These are phyloP conservation scores for Crocallis elinguaria DNA, from an alignment of 2,888 invertebrate genomes.

Conservation along the genomic window DNA sequence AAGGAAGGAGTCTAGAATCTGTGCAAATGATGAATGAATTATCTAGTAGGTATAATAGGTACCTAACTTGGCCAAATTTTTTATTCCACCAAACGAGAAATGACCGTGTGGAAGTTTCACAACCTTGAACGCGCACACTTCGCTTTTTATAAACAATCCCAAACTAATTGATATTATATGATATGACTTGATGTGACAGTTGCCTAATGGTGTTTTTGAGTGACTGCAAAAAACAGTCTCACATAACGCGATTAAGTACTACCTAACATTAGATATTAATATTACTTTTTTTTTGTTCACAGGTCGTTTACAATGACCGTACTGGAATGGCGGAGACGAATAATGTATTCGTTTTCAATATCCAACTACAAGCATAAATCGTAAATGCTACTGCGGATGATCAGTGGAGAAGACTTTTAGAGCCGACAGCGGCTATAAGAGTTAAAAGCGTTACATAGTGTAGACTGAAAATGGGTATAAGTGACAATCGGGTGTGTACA, in stretches of 20 bases:
- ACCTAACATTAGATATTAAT: slow-evolving; percentile 28
- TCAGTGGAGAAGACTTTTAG: slow-evolving; percentile 32
- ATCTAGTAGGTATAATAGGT: too few species aligned
- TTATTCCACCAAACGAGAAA: slow-evolving; percentile 6
- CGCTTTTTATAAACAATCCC: slow-evolving; percentile 35
- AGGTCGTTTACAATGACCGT: slow-evolving; percentile 78
- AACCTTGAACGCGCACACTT: slow-evolving; percentile 37
- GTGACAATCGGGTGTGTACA: slow-evolving; percentile 64
- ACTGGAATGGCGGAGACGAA: slow-evolving; percentile 60
- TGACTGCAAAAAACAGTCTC: slow-evolving; percentile 31
- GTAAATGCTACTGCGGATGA: slow-evolving; percentile 45
- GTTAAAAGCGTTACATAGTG: slow-evolving; percentile 40
- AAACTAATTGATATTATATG: slow-evolving; percentile 40
- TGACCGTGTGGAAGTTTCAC: slow-evolving; percentile 29
- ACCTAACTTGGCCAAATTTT: not conserved
- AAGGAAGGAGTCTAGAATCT: too few species aligned
- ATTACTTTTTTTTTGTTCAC: slow-evolving; percentile 55
- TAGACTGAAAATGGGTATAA: slow-evolving; percentile 62
- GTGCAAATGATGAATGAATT: too few species aligned
- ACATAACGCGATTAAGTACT: slow-evolving; percentile 23
- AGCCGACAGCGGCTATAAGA: slow-evolving; percentile 41
- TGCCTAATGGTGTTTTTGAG: slow-evolving; percentile 39
- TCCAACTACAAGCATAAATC: slow-evolving; percentile 78
- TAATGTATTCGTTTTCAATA: slow-evolving; percentile 65
- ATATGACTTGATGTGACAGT: slow-evolving; percentile 47